phyloP scores from a whole-genome alignment of 2,113 vertebrate species.

The rat (Rattus norvegicus) region DNA sequence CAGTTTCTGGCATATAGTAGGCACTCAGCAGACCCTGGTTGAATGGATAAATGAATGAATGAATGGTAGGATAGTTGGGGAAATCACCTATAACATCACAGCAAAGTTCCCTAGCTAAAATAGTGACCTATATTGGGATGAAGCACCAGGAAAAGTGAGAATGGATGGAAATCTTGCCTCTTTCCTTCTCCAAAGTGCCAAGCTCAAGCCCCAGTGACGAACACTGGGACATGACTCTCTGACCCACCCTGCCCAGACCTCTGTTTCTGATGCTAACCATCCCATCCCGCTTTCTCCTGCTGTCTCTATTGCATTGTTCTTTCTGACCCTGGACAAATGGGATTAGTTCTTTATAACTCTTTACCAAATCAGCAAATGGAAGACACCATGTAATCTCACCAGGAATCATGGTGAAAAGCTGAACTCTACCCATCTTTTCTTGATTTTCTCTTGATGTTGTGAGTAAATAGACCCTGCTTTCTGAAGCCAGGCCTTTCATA shows the following conservation, averaged over 20 bases:
- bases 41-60: neutral
- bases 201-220: neutral
- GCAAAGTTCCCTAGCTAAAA: neutral
- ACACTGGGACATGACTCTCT: neutral
- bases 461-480: neutral
- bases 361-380: neutral
- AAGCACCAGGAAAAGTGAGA: neutral
- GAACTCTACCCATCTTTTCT: neutral
- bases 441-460: constrained; percentile 32
- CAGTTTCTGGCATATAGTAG: neutral
- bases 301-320: neutral
- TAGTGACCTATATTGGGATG: neutral
- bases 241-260: neutral
- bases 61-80: no score
- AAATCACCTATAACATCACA: neutral
- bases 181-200: neutral
- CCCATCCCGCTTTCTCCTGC: neutral
- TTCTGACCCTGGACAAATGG: neutral
- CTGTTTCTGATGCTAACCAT: neutral
- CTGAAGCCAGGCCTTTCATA: neutral
- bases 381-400: neutral
- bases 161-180: neutral
- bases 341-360: neutral
- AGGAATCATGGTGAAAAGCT: neutral
- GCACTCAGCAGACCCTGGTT: neutral